Percentiles rank a stretch among this genome's conserved stretches.
Evolutionary conservation across 53 echinoderm and acorn worm genomes (phyloP).

Genomic region (Crossaster papposus): DNA sequence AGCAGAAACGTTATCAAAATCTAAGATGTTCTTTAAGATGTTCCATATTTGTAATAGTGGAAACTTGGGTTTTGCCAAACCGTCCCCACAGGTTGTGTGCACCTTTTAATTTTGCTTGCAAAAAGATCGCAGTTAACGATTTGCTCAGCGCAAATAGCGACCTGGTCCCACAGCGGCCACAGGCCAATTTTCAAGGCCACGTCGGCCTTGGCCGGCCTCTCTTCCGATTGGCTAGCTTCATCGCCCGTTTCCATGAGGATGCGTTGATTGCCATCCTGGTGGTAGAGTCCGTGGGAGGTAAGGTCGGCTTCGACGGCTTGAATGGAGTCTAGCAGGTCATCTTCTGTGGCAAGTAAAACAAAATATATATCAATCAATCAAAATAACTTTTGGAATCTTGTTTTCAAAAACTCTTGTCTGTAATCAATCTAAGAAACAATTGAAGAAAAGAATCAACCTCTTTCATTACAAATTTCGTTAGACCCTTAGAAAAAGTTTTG

Average conservation of each 20-base stretch:
- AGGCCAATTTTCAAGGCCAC: slow-evolving; percentile 60
- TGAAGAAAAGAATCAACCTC: no score
- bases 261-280: slow-evolving; percentile 11
- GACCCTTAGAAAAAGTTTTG: no score
- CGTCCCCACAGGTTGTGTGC: no score
- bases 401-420: no score
- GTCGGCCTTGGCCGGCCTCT: slow-evolving; percentile 1
- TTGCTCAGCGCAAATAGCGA: slow-evolving; percentile 48
- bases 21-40: no score
- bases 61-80: no score
- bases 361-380: not conserved
- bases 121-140: not conserved
- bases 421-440: no score
- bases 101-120: slow-evolving; percentile 18
- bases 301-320: slow-evolving; percentile 54
- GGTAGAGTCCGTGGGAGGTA: slow-evolving; percentile 43
- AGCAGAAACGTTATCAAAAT: no score
- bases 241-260: slow-evolving; percentile 57
- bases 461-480: no score
- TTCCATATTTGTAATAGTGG: no score
- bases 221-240: slow-evolving; percentile 13
- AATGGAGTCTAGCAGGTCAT: slow-evolving; percentile 56
- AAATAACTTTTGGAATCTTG: no score
- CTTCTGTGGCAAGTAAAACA: slow-evolving; percentile 39
- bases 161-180: slow-evolving; percentile 77